These are phyloP conservation scores for Achatina immaculata DNA, from an alignment of 1,140 invertebrate genomes.

Conservation along the genomic window DNA sequence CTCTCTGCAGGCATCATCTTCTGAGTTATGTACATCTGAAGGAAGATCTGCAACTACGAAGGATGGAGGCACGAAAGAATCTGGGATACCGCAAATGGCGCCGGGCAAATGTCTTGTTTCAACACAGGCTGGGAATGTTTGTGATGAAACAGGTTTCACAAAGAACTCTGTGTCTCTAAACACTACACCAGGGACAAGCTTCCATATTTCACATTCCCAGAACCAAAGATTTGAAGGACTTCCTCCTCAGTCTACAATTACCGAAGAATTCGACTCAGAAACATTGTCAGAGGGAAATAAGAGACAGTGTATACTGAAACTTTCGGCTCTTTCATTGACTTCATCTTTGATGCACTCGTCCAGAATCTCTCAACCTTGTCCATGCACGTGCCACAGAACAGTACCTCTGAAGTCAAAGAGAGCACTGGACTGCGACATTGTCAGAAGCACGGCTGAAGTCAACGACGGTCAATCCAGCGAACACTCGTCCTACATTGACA, in stretches of 20 bases:
- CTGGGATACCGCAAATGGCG: not conserved
- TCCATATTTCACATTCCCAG: too few species aligned
- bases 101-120: too few species aligned
- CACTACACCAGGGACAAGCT: too few species aligned
- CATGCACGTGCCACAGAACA: conserved; percentile 36
- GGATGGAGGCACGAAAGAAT: not conserved
- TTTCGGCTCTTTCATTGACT: not conserved
- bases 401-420: not conserved
- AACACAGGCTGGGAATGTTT: too few species aligned
- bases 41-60: not conserved
- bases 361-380: conserved; percentile 18
- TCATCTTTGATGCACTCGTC: not conserved
- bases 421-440: conserved; percentile 41
- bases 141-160: too few species aligned
- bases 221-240: too few species aligned
- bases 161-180: too few species aligned
- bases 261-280: too few species aligned
- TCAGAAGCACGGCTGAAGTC: conserved; percentile 41
- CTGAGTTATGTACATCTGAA: not conserved
- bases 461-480: not conserved
- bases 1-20: not conserved
- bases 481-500: not conserved
- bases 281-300: too few species aligned
- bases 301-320: too few species aligned
- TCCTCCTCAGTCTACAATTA: not conserved